Evolutionary conservation across 2,797 vertebrate species (phyloP), one percentile per base, ranked within the genome.

Genomic region (Macropodus opercularis): DNA sequence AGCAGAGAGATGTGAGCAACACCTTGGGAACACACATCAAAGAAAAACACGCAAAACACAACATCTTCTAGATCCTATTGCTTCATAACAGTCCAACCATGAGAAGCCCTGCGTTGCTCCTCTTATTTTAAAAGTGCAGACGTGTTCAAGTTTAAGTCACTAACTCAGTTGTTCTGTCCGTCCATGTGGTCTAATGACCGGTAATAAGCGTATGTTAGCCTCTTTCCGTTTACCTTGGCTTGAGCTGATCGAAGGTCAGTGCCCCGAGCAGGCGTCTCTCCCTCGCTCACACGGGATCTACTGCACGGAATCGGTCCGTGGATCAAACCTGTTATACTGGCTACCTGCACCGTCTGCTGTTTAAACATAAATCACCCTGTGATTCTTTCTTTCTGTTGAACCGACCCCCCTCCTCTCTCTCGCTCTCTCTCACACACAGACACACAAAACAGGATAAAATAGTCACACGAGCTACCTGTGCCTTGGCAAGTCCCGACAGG

Each of bases 401-500:
- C n/a, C n/a, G n/a, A n/a, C n/a, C n/a, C n/a, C n/a, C n/a, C n/a
- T n/a, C n/a, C n/a, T n/a, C n/a, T n/a, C 27, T 22, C 22, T 43
- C 6, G 35, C 12, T 9, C 34, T 46, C 11, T 51, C 41, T 17
- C 21, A 43, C 18, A 43, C 26, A 46, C 31, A 35, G 11, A 21
- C 14, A 17, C 9, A 55, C 42, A 15, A 18, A 0, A 56, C 5
- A 34, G 12, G 5, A 46, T 49, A 74, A 65, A 50, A 69, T n/a
- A 38, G 49, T 56, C 57, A 40, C 55, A 63, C 24, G 15, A 23
- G 69, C 79, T 86, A 89, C 88, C 90, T 90, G 86, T 68, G 39
- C 66, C 69, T 56, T 63, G n/a, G 76, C 91, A 85, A 84, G 90
- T 83, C 81, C 85, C 75, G 89, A 81, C 91, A 86, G 81, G 90